Evolutionary conservation across 2,888 invertebrate species (phyloP).

Genomic region (Nomada hirtipes): DNA sequence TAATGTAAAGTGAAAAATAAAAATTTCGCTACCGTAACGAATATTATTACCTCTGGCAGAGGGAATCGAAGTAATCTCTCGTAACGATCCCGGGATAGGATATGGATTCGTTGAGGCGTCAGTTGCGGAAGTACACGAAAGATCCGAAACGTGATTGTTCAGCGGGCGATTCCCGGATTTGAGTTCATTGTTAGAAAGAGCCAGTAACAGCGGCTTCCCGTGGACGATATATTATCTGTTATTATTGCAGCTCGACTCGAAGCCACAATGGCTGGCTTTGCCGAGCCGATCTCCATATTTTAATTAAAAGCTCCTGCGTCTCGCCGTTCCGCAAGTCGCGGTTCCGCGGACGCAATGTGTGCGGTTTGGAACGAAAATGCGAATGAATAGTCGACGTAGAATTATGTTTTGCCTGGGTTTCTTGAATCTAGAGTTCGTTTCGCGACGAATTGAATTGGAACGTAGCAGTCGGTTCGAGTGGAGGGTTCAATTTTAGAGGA

Average conservation of each 20-base stretch:
- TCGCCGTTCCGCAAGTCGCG: slow-evolving; percentile 57
- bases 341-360: slow-evolving; percentile 11
- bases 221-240: slow-evolving; percentile 81
- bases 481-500: no score
- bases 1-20: neutral
- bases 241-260: slow-evolving; percentile 80
- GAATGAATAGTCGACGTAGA: slow-evolving; percentile 11
- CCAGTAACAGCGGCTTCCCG: slow-evolving; percentile 71
- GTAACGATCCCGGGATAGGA: slow-evolving; percentile 7
- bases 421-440: neutral
- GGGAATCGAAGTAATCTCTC: slow-evolving; percentile 28
- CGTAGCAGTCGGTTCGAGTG: neutral
- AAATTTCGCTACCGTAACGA: neutral
- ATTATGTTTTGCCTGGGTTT: slow-evolving; percentile 1
- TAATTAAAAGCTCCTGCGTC: slow-evolving; percentile 80
- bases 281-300: slow-evolving; percentile 82
- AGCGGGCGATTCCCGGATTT: slow-evolving; percentile 75
- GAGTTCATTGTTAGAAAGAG: slow-evolving; percentile 79
- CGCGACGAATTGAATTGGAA: neutral
- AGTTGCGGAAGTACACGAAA: slow-evolving; percentile 46
- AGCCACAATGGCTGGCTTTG: slow-evolving; percentile 79
- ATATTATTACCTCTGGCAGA: slow-evolving; percentile 12
- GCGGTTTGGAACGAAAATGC: slow-evolving; percentile 15
- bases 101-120: slow-evolving; percentile 36
- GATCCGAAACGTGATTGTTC: slow-evolving; percentile 76